Conservation (phyloP, 2,888 invertebrate genomes). For the Teleiodes luculella region DNA sequence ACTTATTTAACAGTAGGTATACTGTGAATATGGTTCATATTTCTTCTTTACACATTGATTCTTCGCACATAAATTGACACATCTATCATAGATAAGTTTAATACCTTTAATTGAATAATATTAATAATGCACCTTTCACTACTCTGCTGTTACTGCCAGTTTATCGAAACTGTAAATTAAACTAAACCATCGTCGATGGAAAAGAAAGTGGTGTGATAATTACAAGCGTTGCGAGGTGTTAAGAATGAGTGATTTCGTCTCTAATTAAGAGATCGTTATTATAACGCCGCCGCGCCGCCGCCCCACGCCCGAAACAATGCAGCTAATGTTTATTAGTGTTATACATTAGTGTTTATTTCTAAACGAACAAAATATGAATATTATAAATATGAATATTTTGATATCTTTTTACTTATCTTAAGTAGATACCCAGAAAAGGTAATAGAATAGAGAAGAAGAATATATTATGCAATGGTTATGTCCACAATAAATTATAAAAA, state of each 20-base stretch:
- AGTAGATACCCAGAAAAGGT: no score
- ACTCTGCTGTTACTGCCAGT: slow-evolving; percentile 23
- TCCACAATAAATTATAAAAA: no score
- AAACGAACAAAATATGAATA: no score
- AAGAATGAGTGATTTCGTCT: slow-evolving; percentile 32
- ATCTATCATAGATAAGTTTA: slow-evolving; percentile 18
- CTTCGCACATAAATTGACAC: slow-evolving; percentile 31
- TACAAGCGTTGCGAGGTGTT: slow-evolving; percentile 13
- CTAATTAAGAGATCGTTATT: slow-evolving; percentile 47
- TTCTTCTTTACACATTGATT: no score
- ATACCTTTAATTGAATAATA: slow-evolving; percentile 9
- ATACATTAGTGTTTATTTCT: no score
- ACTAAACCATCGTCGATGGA: slow-evolving; percentile 1
- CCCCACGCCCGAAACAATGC: background rate
- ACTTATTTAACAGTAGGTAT: no score
- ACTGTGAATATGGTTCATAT: no score
- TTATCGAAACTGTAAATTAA: background rate
- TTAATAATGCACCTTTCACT: slow-evolving; percentile 26
- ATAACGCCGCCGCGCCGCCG: background rate
- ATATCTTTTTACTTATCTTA: no score
- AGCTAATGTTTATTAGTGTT: no score
- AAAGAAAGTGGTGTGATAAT: slow-evolving; percentile 6
- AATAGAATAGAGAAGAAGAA: no score
- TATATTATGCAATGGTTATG: no score
- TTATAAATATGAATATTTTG: no score